These are phyloP conservation scores for Drosophila kuntzei DNA, from an alignment of 2,888 invertebrate species.

Conservation along the genomic window DNA sequence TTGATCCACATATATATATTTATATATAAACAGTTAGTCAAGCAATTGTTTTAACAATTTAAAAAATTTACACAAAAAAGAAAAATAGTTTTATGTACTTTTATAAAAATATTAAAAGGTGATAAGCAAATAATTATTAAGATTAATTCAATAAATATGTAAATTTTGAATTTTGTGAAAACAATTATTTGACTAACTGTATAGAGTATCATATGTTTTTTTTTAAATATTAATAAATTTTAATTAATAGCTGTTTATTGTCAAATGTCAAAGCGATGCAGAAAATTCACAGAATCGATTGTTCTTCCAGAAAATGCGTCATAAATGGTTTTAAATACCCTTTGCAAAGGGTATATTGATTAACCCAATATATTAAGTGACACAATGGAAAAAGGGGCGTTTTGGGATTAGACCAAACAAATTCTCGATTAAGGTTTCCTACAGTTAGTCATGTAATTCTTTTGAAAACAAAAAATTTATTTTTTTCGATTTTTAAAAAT, in stretches of 20 bases:
- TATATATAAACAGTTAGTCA: background rate
- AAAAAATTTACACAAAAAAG: background rate
- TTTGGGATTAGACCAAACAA: too few relatives aligned
- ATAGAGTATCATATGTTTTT: background rate
- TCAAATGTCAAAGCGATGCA: background rate
- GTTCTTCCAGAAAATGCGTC: background rate
- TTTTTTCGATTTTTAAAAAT: too few relatives aligned
- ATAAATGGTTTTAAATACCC: background rate
- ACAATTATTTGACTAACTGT: background rate
- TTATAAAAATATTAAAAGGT: too few relatives aligned
- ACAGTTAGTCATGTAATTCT: too few relatives aligned
- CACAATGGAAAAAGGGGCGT: too few relatives aligned
- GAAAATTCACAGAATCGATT: background rate
- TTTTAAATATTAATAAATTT: background rate
- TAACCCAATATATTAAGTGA: too few relatives aligned
- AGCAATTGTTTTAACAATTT: background rate
- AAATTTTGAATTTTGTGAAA: background rate
- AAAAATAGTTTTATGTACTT: too few relatives aligned
- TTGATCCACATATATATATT: background rate
- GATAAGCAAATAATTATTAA: too few relatives aligned
- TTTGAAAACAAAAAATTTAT: too few relatives aligned
- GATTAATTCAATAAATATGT: too few relatives aligned
- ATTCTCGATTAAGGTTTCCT: too few relatives aligned
- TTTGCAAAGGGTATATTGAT: background rate
- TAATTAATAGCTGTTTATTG: background rate